Conservation (phyloP, 2,797 vertebrate species). For the Myotis pilosus region DNA sequence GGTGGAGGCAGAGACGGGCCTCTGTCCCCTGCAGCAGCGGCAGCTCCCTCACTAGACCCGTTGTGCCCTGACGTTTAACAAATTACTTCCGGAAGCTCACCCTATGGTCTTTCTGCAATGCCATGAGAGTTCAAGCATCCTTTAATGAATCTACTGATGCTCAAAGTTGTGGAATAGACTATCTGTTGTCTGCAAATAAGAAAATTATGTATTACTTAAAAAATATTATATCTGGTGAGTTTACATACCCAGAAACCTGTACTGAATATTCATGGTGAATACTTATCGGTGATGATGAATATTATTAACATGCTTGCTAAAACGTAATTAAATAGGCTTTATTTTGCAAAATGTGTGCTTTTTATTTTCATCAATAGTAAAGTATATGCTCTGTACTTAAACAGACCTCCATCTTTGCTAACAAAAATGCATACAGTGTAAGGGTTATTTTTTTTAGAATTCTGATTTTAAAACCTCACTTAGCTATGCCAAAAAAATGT, state of each 20-base stretch:
- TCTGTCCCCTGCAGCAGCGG: neutral
- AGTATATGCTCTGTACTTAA: neutral
- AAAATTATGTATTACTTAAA: neutral
- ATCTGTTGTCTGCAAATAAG: neutral
- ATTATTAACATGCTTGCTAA: neutral
- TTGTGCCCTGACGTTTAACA: neutral
- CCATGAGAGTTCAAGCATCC: neutral
- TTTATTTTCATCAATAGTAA: neutral
- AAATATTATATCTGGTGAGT: neutral
- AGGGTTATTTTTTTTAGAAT: neutral
- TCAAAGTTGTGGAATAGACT: neutral
- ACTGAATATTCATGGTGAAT: neutral
- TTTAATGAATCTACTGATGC: neutral
- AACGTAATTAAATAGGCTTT: neutral
- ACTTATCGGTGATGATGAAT: neutral
- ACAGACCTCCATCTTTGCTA: neutral
- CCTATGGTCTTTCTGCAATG: neutral
- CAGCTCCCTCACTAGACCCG: neutral
- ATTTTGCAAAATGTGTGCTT: neutral
- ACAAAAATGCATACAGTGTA: neutral
- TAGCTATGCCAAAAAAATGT: slow-evolving; percentile 20
- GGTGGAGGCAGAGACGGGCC: neutral
- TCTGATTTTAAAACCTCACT: slow-evolving; percentile 20
- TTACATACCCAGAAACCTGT: neutral
- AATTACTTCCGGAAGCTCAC: neutral